phyloP scores from a whole-genome alignment of 2,113 vertebrate genomes.

The Gymnocephalus cernua region DNA sequence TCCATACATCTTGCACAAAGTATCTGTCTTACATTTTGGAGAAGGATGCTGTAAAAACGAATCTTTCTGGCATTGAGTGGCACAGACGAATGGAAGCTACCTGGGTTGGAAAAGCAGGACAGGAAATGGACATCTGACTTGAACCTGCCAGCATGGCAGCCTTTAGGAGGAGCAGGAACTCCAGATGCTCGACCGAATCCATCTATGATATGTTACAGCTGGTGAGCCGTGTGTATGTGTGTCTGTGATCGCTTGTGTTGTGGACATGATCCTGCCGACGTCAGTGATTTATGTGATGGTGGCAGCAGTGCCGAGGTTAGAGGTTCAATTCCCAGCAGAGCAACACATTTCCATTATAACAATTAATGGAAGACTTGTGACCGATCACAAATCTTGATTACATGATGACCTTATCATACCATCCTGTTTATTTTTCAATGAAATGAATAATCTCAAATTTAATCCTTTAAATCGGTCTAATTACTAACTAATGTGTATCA shows the following conservation, averaged over 20 bases:
- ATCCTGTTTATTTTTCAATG: background rate
- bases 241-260: conserved; percentile 6
- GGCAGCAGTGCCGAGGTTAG: background rate
- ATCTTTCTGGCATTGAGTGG: background rate
- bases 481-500: background rate
- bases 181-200: conserved; percentile 81
- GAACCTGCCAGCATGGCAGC: conserved; percentile 72
- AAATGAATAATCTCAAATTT: background rate
- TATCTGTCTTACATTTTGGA: background rate
- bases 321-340: conserved; percentile 9
- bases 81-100: background rate
- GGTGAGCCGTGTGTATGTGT: conserved; percentile 83
- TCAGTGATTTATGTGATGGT: conserved; percentile 43
- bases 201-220: conserved; percentile 85
- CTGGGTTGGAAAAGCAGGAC: conserved; percentile 12
- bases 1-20: background rate
- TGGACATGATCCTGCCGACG: conserved; percentile 34
- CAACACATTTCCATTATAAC: conserved; percentile 8
- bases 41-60: background rate
- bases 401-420: background rate
- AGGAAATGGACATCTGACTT: conserved; percentile 29
- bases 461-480: background rate
- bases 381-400: background rate
- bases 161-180: conserved; percentile 74
- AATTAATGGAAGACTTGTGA: conserved; percentile 12